Evolutionary conservation across 2,113 vertebrate species (phyloP).

Genomic region (Cepphus grylle): DNA sequence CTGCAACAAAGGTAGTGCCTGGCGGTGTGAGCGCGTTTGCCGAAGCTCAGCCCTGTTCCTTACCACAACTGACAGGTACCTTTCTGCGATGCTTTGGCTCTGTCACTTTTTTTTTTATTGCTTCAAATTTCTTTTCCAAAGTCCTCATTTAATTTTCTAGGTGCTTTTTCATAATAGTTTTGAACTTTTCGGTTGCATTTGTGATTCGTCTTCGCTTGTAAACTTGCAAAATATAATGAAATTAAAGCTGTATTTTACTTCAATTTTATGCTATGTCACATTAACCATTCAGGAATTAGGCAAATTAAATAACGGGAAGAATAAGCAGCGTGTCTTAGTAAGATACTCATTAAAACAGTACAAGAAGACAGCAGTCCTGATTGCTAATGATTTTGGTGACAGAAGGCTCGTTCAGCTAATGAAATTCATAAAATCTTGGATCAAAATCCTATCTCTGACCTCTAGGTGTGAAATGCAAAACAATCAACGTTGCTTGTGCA

Average conservation of each 20-base stretch:
- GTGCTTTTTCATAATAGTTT: not conserved
- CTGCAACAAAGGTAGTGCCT: not conserved
- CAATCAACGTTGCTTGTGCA: not conserved
- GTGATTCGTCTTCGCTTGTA: not conserved
- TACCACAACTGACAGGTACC: not conserved
- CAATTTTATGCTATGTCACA: not conserved
- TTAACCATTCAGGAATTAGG: not conserved
- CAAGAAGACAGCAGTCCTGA: constrained; percentile 5
- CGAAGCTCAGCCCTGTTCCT: not conserved
- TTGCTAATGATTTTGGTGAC: constrained; percentile 45
- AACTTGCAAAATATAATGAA: not conserved
- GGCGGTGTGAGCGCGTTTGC: not conserved
- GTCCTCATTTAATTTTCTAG: not conserved
- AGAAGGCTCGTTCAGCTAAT: constrained; percentile 54
- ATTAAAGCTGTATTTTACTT: not conserved
- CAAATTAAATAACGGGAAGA: constrained; percentile 9
- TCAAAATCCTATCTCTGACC: constrained; percentile 40
- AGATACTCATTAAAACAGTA: constrained; percentile 17
- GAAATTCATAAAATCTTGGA: constrained; percentile 58
- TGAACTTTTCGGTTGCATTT: not conserved
- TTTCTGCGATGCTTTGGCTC: not conserved
- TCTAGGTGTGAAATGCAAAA: constrained; percentile 61
- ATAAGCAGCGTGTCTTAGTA: not conserved
- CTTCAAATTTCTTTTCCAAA: not conserved
- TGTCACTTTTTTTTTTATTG: not conserved